Evolutionary conservation across 2,113 vertebrate species (phyloP).

Genomic region (Solea solea): DNA sequence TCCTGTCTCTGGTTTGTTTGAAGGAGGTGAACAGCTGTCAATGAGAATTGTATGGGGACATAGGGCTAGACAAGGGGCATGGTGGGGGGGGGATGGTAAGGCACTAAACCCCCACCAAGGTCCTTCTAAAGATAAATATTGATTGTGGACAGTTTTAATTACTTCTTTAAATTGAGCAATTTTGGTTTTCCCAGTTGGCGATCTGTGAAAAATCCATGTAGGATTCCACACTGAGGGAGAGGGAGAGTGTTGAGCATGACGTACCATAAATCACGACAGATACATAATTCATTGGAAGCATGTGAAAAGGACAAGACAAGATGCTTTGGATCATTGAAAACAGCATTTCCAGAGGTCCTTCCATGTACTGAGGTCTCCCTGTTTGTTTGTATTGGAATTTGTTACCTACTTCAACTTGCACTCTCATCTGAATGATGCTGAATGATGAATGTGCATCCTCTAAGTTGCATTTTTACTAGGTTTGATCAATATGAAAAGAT

Average conservation of each 20-base stretch:
- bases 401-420: constrained; percentile 19
- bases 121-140: constrained; percentile 82
- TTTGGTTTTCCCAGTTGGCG: constrained; percentile 82
- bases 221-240: constrained; percentile 66
- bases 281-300: constrained; percentile 85
- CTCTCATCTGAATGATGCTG: constrained; percentile 30
- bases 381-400: constrained; percentile 51
- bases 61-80: constrained; percentile 47
- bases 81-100: constrained; percentile 51
- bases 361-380: constrained; percentile 49
- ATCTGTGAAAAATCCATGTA: constrained; percentile 74
- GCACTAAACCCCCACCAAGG: constrained; percentile 68
- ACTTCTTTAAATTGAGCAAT: constrained; percentile 86
- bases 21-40: constrained; percentile 73
- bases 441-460: constrained; percentile 23
- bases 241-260: constrained; percentile 74
- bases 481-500: constrained; percentile 19
- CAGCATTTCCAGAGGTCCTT: constrained; percentile 70
- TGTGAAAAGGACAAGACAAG: constrained; percentile 83
- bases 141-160: constrained; percentile 86
- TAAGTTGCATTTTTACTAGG: constrained; percentile 18
- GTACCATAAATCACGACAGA: constrained; percentile 84
- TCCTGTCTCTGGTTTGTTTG: constrained; percentile 65
- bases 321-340: constrained; percentile 82
- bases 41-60: constrained; percentile 54